Evolutionary conservation across 2,113 vertebrate species (phyloP), one percentile per base, ranked within the genome.

Genomic region (Arizona elegans): DNA sequence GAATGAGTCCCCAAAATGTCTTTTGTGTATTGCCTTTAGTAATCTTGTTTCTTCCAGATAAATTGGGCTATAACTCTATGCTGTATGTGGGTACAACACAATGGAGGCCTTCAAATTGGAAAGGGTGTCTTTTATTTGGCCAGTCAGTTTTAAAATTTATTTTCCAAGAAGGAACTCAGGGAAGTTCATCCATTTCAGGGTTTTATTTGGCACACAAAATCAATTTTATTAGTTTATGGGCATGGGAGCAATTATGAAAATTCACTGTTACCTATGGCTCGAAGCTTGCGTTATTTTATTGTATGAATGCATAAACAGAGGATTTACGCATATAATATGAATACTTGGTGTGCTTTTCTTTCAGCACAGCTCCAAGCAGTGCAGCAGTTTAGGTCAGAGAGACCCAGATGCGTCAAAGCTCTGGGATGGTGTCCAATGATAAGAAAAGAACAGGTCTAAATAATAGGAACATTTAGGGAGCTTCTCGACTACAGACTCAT

Each of bases 321-420:
- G 65, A 89, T 59, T 47, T 53, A 13, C 10, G 19, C 29, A n/a
- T 38, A 86, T 50, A 59, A 85, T 50, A 33, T 52, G 81, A 52
- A 89, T 50, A 17, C 38, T 58, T 56, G 54, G 23, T 43, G 17
- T n/a, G 29, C 92, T 86, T 85, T 56, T 55, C 52, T 59, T 86
- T 90, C 38, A 86, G 75, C 88, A 26, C 9, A 52, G 75, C 75
- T 33, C 10, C 33, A 62, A 86, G 88, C 88, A 86, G 70, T 58
- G 43, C 43, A 93, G 43, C 15, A 58, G 92, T 90, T 90, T 90
- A 90, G 92, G 92, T 93, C 92, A 90, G 55, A 93, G 75, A 93
- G 92, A 93, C 92, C 92, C 55, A 93, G 70, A 90, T 90, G 88
- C 47, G 43, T 90, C 88, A 90, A 86, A 26, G 88, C 88, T 86